These are phyloP conservation scores for Oithona nana DNA, from an alignment of 2,888 invertebrate genomes.

Conservation along the genomic window DNA sequence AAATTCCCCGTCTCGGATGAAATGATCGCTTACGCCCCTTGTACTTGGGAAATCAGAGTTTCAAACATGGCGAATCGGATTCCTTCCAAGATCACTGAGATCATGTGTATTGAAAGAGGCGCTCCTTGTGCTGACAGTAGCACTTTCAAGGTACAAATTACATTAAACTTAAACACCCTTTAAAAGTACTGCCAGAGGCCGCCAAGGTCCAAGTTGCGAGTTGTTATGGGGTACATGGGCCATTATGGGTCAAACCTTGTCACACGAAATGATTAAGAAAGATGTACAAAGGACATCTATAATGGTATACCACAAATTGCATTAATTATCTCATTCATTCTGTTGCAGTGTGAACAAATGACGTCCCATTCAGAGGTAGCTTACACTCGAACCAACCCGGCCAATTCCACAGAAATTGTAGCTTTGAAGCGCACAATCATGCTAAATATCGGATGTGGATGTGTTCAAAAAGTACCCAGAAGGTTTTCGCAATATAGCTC, in stretches of 20 bases:
- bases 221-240: no score
- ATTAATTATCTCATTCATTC: no score
- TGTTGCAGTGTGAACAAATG: background rate
- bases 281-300: no score
- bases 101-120: background rate
- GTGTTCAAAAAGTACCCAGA: no score
- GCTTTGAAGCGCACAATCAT: background rate
- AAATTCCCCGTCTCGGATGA: no score
- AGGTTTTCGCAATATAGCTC: no score
- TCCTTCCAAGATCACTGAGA: background rate
- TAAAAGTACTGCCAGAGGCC: background rate
- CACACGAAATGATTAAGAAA: no score
- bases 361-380: background rate
- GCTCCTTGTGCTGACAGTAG: background rate
- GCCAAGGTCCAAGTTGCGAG: background rate
- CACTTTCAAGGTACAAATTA: background rate
- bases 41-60: background rate
- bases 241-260: no score
- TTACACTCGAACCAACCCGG: background rate
- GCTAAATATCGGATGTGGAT: background rate
- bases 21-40: background rate
- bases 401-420: background rate
- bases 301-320: no score
- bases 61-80: background rate
- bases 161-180: no score